Evolutionary conservation across 2,113 vertebrate genomes (phyloP).

Genomic region (Narcine bancroftii): DNA sequence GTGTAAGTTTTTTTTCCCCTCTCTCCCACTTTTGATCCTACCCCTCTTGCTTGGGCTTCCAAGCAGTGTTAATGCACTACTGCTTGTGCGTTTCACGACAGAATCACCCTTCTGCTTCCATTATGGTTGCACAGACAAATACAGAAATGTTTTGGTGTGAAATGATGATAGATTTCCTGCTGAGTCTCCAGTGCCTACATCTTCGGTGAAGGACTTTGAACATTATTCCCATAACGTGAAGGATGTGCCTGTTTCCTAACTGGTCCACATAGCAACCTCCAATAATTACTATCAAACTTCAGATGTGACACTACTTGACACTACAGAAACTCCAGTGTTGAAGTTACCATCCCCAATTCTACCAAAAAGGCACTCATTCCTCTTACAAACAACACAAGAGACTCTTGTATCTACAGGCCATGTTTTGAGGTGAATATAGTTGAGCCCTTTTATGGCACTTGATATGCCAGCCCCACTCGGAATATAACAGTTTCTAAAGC

Average conservation of each 20-base stretch:
- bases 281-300: conserved; percentile 32
- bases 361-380: conserved; percentile 24
- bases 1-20: neutral
- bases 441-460: conserved; percentile 12
- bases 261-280: conserved; percentile 28
- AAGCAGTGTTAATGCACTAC: neutral
- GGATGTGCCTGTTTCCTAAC: neutral
- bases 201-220: neutral
- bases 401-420: conserved; percentile 13
- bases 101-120: neutral
- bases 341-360: conserved; percentile 24
- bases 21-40: neutral
- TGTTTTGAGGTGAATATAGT: conserved; percentile 34
- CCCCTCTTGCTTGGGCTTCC: neutral
- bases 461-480: neutral
- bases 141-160: neutral
- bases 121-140: neutral
- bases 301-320: conserved; percentile 27
- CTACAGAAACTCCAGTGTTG: conserved; percentile 5
- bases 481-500: conserved; percentile 23
- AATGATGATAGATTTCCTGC: neutral
- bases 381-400: conserved; percentile 29
- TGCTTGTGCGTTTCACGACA: neutral
- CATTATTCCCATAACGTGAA: conserved; percentile 20
- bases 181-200: neutral